Conservation (phyloP, 2,888 invertebrate genomes). For the Sycophila texana region DNA sequence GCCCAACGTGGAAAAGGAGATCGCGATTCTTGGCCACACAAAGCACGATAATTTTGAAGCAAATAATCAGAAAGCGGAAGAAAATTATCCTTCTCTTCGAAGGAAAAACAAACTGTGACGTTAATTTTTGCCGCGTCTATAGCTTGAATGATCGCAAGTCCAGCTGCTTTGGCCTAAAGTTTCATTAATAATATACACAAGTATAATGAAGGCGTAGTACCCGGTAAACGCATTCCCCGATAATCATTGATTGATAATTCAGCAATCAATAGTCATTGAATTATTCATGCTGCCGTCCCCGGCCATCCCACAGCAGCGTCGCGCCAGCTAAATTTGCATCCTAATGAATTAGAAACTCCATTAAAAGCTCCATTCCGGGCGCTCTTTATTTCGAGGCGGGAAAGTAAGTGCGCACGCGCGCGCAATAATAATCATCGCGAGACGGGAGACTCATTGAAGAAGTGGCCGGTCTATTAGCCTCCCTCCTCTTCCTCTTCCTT, state of each 20-base stretch:
- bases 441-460: conserved; percentile 30
- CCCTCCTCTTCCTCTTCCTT: not conserved
- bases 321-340: conserved; percentile 26
- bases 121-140: not conserved
- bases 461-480: not conserved
- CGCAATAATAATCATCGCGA: conserved; percentile 24
- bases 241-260: conserved; percentile 48
- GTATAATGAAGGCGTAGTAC: not conserved
- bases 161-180: not conserved
- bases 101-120: too few species aligned
- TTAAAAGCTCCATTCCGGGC: conserved; percentile 4
- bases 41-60: not conserved
- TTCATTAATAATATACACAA: conserved; percentile 21
- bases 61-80: too few species aligned
- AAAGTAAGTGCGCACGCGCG: conserved; percentile 50
- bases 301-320: not conserved
- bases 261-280: conserved; percentile 39
- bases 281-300: conserved; percentile 23
- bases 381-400: not conserved
- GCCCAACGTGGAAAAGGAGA: not conserved
- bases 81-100: too few species aligned
- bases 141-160: not conserved
- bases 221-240: not conserved
- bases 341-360: conserved; percentile 35
- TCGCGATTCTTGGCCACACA: not conserved